Conservation (phyloP, 92 coral and sea anemone genomes). For the Parazoanthus swiftii region DNA sequence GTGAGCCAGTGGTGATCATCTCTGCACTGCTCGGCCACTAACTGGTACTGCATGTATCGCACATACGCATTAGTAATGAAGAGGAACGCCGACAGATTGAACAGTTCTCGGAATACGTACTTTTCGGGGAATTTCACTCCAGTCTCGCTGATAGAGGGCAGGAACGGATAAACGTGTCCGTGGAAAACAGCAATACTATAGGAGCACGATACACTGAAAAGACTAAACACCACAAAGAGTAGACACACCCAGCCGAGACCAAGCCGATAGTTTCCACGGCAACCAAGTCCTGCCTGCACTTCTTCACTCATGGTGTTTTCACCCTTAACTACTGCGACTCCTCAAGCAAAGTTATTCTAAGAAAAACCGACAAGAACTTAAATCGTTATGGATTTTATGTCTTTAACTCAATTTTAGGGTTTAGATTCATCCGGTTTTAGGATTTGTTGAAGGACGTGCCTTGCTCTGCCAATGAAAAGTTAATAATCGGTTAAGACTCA, state of each 20-base stretch:
- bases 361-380: neutral
- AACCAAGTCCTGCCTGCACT: slow-evolving; percentile 1
- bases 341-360: neutral
- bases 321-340: neutral
- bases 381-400: neutral
- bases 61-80: slow-evolving; percentile 74
- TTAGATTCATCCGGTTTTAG: neutral
- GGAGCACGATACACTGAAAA: slow-evolving; percentile 61
- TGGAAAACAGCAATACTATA: slow-evolving; percentile 67
- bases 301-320: slow-evolving; percentile 2
- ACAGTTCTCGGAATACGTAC: slow-evolving; percentile 73
- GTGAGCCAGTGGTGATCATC: slow-evolving; percentile 60
- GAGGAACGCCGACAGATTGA: slow-evolving; percentile 71
- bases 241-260: slow-evolving; percentile 85
- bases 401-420: neutral
- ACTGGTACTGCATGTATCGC: slow-evolving; percentile 77
- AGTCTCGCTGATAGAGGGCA: slow-evolving; percentile 83
- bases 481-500: too few relatives aligned
- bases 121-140: slow-evolving; percentile 81
- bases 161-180: slow-evolving; percentile 79
- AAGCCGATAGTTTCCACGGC: slow-evolving; percentile 34
- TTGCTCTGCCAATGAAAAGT: neutral
- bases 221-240: slow-evolving; percentile 54
- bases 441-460: neutral
- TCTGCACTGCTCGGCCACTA: slow-evolving; percentile 72